Evolutionary conservation across 2,888 invertebrate genomes (phyloP).

Genomic region (Orthosia gracilis): DNA sequence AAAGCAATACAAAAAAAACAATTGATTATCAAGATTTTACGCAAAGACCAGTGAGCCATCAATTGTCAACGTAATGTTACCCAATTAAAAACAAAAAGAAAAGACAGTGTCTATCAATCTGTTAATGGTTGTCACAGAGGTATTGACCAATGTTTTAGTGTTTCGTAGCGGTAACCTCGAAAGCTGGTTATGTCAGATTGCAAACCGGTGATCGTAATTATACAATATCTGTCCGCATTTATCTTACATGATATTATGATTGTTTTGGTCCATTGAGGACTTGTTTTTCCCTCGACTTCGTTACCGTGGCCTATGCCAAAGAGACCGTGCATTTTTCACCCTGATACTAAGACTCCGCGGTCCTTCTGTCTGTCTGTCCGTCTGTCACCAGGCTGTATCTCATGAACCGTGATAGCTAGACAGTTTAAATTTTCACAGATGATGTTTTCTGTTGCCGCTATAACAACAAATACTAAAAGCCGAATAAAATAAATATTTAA

Average conservation of each 20-base stretch:
- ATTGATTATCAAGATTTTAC: neutral
- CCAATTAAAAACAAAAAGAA: constrained; percentile 31
- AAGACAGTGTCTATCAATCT: constrained; percentile 30
- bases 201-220: constrained; percentile 17
- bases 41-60: neutral
- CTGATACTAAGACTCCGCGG: too few species aligned
- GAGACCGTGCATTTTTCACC: neutral
- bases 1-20: neutral
- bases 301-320: neutral
- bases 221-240: constrained; percentile 18
- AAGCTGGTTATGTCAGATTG: constrained; percentile 38
- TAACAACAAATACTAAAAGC: too few species aligned
- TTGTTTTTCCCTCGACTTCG: neutral
- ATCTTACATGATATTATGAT: neutral
- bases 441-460: too few species aligned
- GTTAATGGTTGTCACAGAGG: constrained; percentile 37
- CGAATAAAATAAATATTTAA: too few species aligned
- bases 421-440: too few species aligned
- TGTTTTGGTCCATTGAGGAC: neutral
- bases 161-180: constrained; percentile 24
- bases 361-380: too few species aligned
- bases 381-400: too few species aligned
- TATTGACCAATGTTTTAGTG: constrained; percentile 30
- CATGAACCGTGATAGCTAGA: too few species aligned
- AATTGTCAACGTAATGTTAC: constrained; percentile 9